phyloP scores from a whole-genome alignment of 2,797 vertebrate species.

The Myotis findleyi region DNA sequence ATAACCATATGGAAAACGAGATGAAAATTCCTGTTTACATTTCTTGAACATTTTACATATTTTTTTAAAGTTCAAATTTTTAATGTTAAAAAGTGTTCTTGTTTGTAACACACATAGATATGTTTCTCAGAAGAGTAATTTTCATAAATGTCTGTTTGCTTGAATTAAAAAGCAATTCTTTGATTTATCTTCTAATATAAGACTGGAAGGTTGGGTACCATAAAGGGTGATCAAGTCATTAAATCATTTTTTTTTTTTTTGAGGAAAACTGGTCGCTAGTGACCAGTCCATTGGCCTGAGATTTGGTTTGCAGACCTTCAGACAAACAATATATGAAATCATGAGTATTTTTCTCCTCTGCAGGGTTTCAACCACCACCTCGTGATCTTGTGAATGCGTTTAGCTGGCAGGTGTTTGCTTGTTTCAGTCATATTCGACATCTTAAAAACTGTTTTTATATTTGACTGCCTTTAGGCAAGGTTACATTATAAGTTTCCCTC shows the following conservation, averaged over 20 bases:
- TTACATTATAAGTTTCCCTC: not conserved
- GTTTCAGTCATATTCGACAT: not conserved
- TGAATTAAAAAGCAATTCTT: conserved; percentile 58
- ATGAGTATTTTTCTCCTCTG: not conserved
- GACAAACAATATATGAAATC: not conserved
- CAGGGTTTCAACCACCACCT: not conserved
- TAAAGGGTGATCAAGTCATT: not conserved
- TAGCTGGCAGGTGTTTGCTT: not conserved
- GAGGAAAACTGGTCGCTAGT: not conserved
- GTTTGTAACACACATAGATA: conserved; percentile 82
- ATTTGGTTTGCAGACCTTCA: not conserved
- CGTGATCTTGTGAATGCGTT: not conserved
- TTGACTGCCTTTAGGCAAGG: not conserved
- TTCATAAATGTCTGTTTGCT: conserved; percentile 80
- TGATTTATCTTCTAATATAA: not conserved
- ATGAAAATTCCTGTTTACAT: conserved; percentile 84
- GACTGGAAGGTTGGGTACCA: not conserved
- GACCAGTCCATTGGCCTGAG: not conserved
- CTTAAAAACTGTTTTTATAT: conserved; percentile 30
- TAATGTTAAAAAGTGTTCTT: conserved; percentile 81
- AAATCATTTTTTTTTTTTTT: not conserved
- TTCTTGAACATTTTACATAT: conserved; percentile 82
- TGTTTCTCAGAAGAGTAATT: conserved; percentile 77
- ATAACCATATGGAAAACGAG: conserved; percentile 83
- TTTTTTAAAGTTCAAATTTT: conserved; percentile 84